These are phyloP conservation scores for Adelosebastes latens DNA, from an alignment of 2,797 vertebrate species.

Conservation along the genomic window DNA sequence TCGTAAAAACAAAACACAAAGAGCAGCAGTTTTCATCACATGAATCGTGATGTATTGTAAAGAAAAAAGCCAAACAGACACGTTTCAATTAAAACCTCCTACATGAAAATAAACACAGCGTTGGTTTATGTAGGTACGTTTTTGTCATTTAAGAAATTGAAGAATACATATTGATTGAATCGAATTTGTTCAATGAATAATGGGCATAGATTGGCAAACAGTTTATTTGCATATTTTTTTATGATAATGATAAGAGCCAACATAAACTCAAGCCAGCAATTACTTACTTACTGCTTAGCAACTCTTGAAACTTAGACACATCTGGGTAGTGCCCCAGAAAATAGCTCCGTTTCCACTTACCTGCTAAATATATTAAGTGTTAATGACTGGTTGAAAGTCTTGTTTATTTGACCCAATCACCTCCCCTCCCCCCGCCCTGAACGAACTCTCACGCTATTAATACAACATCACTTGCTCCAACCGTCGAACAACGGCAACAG, in stretches of 20 bases:
- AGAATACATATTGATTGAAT: not conserved
- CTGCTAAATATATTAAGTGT: not conserved
- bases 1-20: not conserved
- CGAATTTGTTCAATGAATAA: not conserved
- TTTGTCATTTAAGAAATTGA: not conserved
- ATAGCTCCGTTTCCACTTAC: not conserved
- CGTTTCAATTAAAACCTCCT: not conserved
- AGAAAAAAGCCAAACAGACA: not conserved
- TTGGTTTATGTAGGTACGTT: not conserved
- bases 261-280: not conserved
- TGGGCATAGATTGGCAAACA: not conserved
- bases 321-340: too few relatives aligned
- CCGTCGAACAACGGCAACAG: too few relatives aligned
- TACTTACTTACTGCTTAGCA: not conserved
- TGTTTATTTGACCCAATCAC: not conserved
- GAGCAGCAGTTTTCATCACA: not conserved
- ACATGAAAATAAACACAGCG: not conserved
- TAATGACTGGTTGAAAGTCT: not conserved
- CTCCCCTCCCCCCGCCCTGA: rapidly evolving
- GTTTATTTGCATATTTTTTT: not conserved
- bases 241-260: not conserved
- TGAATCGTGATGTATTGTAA: not conserved
- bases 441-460: too few relatives aligned
- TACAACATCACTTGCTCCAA: too few relatives aligned
- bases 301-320: too few relatives aligned